Percentiles rank a stretch among this genome's conserved stretches.
These are phyloP conservation scores for Pholis gunnellus DNA, from an alignment of 2,113 vertebrate genomes.

Conservation along the genomic window DNA sequence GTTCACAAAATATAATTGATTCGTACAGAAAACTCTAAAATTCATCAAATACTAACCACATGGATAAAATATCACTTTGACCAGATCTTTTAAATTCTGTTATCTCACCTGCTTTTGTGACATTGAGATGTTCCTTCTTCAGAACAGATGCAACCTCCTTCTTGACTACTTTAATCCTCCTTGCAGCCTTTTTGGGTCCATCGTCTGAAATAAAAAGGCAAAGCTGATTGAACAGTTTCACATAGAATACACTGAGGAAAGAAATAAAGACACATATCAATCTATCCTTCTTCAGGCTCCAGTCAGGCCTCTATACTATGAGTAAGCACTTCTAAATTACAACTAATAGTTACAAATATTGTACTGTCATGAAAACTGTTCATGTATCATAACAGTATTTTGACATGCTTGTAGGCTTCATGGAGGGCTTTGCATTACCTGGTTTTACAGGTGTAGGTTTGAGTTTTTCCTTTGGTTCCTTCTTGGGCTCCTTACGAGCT, in stretches of 20 bases:
- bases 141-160: conserved; percentile 39
- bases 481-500: background rate
- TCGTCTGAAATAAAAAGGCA: conserved; percentile 46
- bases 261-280: background rate
- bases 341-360: background rate
- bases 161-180: conserved; percentile 36
- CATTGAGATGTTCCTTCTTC: conserved; percentile 71
- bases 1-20: background rate
- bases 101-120: conserved; percentile 68
- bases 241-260: no score
- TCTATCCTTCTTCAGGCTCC: background rate
- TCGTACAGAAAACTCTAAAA: background rate
- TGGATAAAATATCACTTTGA: background rate
- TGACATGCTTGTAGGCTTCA: background rate
- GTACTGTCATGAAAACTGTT: background rate
- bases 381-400: no score
- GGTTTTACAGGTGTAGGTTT: background rate
- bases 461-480: background rate
- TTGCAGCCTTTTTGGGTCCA: conserved; percentile 20
- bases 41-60: background rate
- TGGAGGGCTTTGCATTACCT: background rate
- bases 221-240: background rate
- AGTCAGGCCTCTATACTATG: background rate
- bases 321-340: no score
- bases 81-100: background rate